Base-by-base conservation (phyloP, 2,113 vertebrate species). In the Chaenogobius annularis region DNA sequence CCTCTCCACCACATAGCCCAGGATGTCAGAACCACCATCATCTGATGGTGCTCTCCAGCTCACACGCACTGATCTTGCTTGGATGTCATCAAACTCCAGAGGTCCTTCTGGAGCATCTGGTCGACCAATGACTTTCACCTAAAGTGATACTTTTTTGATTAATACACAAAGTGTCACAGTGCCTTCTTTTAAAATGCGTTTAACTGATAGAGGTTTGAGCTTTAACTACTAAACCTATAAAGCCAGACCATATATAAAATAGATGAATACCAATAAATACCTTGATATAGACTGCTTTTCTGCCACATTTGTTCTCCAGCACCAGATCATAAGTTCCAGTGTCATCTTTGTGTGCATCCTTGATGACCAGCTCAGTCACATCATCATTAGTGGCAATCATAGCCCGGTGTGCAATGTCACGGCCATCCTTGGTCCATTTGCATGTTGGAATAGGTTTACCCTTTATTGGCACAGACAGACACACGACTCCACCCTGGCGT, bases 361-460 rank as follows among this genome's bases (percentile, higher is more conserved):
- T 99, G 84, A 99, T 98, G 31, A 99, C 94, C 71, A 99, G 95
- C 83, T 99, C 98, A n/a, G 97, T 99, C 31, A 96, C 91, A 74
- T 97, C 95, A 70, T 99, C 98, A 69, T 95, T 92, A 64, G 95
- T 96, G 0, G 95, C 97, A 75, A 99, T 97, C 98, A 99, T 99
- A 77, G 98, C 97, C 22, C 97, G 93, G 77, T 94, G 96, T 80
- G 94, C 95, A 81, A 98, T 86, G 82, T 99, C 97, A 0, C 93
- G 95, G n/a, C 98, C 98, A 83, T 99, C 98, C 84, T 99, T 99
- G 71, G 98, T 98, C 98, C 98, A 99, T 91, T 98, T 99, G 81
- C 96, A 98, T 82, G 92, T 89, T 47, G 98, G 98, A 72, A 97
- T 90, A 69, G 98, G 98, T 91, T 99, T 99, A 73, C 98, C 98